These are phyloP conservation scores for Dendrolimus houi DNA, from an alignment of 2,888 invertebrate species.

Conservation along the genomic window DNA sequence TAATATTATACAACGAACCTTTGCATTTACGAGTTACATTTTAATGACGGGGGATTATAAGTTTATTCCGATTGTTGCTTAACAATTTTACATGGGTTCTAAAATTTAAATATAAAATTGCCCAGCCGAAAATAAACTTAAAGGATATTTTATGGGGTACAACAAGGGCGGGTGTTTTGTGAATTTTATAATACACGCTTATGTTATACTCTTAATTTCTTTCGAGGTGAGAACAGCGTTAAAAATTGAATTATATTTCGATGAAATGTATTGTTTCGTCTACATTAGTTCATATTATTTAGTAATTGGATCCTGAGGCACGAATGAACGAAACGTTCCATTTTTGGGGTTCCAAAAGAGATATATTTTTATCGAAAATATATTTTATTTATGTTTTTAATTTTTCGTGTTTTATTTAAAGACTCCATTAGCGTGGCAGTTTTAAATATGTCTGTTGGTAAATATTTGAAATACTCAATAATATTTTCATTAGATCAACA, in stretches of 20 bases:
- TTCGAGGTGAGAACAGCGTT: background rate
- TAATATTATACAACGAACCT: slow-evolving; percentile 34
- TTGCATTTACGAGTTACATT: slow-evolving; percentile 30
- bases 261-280: background rate
- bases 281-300: background rate
- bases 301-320: no score
- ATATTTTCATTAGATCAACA: no score
- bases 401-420: no score
- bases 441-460: no score
- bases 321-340: no score
- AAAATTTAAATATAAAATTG: background rate
- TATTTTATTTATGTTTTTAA: no score
- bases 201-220: background rate
- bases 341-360: no score
- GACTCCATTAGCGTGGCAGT: no score
- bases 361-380: no score
- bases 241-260: background rate
- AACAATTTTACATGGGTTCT: slow-evolving; percentile 2
- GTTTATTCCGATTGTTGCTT: slow-evolving; percentile 18
- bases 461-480: no score
- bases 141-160: background rate
- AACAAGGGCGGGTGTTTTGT: background rate
- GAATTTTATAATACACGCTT: background rate
- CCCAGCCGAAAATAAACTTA: background rate
- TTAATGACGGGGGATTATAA: slow-evolving; percentile 37